Conservation (phyloP, 2,113 vertebrate genomes). For the Accipiter cooperii region DNA sequence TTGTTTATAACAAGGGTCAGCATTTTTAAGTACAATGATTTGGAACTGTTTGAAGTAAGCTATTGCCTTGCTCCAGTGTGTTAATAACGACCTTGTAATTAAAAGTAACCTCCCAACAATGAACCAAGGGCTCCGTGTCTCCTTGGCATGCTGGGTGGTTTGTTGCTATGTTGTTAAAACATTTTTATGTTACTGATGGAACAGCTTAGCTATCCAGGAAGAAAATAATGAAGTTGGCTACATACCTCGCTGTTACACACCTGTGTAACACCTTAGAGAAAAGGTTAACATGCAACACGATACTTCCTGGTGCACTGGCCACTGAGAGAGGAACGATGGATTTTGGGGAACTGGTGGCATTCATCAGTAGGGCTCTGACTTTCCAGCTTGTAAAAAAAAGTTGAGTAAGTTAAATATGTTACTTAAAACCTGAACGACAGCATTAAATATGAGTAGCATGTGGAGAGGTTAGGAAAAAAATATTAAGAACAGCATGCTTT, state of each 20-base stretch:
- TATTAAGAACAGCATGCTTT: neutral
- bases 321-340: neutral
- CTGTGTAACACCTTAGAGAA: neutral
- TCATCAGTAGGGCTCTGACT: neutral
- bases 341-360: neutral
- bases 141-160: neutral
- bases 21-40: neutral
- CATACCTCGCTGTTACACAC: neutral
- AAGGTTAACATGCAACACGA: neutral
- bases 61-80: slow-evolving; percentile 1
- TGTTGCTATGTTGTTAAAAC: neutral
- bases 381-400: neutral
- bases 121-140: neutral
- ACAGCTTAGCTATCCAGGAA: neutral
- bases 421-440: neutral
- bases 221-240: neutral
- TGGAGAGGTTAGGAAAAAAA: neutral
- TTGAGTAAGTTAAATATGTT: neutral
- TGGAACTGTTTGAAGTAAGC: slow-evolving; percentile 14
- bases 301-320: neutral
- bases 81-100: slow-evolving; percentile 37
- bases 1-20: neutral
- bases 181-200: neutral
- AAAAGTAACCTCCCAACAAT: neutral
- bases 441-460: neutral